Conservation (phyloP, 2,888 invertebrate genomes). For the Erannis defoliaria region DNA sequence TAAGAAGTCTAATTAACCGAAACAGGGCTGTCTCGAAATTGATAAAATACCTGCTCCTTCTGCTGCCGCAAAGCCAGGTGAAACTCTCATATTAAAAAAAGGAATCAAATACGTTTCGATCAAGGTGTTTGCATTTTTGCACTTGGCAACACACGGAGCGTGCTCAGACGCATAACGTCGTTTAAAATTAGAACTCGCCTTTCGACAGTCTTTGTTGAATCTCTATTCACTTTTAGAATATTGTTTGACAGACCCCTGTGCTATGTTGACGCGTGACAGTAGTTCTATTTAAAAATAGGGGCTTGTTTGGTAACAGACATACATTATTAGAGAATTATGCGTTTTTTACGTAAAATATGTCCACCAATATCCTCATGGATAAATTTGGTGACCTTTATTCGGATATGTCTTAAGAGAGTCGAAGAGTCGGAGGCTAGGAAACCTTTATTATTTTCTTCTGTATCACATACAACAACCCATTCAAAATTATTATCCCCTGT, state of each 20-base stretch:
- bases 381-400: too few species aligned
- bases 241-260: constrained; percentile 26
- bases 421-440: too few species aligned
- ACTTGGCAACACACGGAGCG: constrained; percentile 42
- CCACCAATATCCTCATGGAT: too few species aligned
- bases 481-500: too few species aligned
- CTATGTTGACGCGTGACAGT: constrained; percentile 15
- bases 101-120: constrained; percentile 18
- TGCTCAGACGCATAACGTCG: constrained; percentile 42
- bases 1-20: background rate
- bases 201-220: constrained; percentile 34
- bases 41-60: constrained; percentile 4
- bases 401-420: too few species aligned
- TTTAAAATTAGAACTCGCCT: constrained; percentile 44
- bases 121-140: constrained; percentile 38
- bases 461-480: too few species aligned
- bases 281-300: background rate
- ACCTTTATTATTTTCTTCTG: too few species aligned
- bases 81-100: constrained; percentile 3
- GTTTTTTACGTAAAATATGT: too few species aligned
- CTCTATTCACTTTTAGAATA: constrained; percentile 40
- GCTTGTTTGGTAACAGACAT: background rate
- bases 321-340: background rate
- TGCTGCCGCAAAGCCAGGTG: constrained; percentile 19
- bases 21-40: background rate